A percentile compares a stretch with the other conserved stretches of the same genome.
phyloP scores from a whole-genome alignment of 1,140 invertebrate species.

The Bombus haemorrhoidalis region DNA sequence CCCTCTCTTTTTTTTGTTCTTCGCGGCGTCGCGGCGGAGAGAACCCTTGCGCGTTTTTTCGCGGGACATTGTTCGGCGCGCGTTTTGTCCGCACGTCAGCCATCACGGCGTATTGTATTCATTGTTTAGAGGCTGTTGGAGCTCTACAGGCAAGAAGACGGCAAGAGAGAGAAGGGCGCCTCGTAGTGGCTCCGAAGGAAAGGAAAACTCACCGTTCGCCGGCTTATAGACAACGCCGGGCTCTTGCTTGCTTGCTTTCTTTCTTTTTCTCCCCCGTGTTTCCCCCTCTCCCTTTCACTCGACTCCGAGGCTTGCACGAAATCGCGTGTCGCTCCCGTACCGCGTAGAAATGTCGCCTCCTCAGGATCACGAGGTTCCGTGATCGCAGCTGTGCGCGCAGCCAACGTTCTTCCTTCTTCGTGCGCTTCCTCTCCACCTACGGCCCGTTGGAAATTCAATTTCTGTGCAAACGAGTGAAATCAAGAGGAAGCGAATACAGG shows the following conservation, averaged over 20 bases:
- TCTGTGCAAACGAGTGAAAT: conserved; percentile 54
- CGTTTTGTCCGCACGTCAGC: conserved; percentile 61
- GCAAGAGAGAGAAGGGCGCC: conserved; percentile 37
- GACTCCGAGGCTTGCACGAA: conserved; percentile 29
- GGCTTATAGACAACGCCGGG: conserved; percentile 17
- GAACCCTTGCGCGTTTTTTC: conserved; percentile 49
- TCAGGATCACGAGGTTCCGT: conserved; percentile 41
- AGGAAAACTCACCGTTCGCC: conserved; percentile 33
- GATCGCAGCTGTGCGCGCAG: conserved; percentile 34
- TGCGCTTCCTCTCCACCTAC: conserved; percentile 1
- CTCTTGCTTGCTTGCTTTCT: conserved; percentile 10
- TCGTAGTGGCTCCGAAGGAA: conserved; percentile 25
- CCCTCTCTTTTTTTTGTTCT: neutral
- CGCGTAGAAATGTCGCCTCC: conserved; percentile 50
- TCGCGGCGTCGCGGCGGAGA: conserved; percentile 1
- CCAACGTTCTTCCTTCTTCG: neutral
- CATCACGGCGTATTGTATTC: conserved; percentile 62
- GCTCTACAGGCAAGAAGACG: conserved; percentile 18
- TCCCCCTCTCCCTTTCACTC: neutral
- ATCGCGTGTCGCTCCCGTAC: conserved; percentile 42
- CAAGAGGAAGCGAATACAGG: conserved; percentile 26
- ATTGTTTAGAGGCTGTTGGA: conserved; percentile 61
- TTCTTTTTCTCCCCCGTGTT: conserved; percentile 6
- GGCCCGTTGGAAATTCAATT: conserved; percentile 58
- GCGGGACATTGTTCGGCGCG: conserved; percentile 58